These are phyloP conservation scores for Todus mexicanus DNA, from an alignment of 2,797 vertebrate species.

Conservation along the genomic window DNA sequence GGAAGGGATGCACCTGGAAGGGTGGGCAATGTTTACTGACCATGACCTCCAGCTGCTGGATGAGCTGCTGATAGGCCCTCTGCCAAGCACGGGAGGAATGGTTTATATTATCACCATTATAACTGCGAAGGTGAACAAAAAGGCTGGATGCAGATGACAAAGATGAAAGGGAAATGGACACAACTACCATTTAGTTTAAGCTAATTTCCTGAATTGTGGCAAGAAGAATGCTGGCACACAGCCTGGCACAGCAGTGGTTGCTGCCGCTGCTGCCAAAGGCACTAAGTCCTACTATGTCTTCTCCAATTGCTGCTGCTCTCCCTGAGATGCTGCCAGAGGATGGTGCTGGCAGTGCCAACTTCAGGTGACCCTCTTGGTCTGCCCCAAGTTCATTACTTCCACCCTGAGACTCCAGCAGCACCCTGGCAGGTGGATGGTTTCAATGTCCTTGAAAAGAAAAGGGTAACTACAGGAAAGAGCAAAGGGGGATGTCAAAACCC, in stretches of 20 bases:
- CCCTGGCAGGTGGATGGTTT: not conserved
- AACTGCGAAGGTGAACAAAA: not conserved
- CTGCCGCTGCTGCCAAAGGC: not conserved
- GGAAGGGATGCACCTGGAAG: not conserved
- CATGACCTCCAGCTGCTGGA: not conserved
- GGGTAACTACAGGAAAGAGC: not conserved
- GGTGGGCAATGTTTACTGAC: fast-evolving
- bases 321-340: not conserved
- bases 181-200: not conserved
- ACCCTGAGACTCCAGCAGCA: fast-evolving
- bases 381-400: not conserved
- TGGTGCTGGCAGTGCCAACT: not conserved
- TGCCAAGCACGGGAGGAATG: not conserved
- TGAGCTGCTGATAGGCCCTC: not conserved
- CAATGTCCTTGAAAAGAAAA: not conserved
- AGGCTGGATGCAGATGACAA: not conserved
- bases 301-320: not conserved
- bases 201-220: not conserved
- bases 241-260: not conserved
- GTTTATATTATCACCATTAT: not conserved
- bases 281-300: not conserved
- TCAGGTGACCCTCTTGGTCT: not conserved
- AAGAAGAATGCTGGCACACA: not conserved
- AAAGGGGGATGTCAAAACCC: not conserved
- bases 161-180: not conserved